A percentile compares a stretch with the other conserved stretches of the same genome.
Evolutionary conservation across 2,113 vertebrate genomes (phyloP).

Genomic region (Cacatua alba): DNA sequence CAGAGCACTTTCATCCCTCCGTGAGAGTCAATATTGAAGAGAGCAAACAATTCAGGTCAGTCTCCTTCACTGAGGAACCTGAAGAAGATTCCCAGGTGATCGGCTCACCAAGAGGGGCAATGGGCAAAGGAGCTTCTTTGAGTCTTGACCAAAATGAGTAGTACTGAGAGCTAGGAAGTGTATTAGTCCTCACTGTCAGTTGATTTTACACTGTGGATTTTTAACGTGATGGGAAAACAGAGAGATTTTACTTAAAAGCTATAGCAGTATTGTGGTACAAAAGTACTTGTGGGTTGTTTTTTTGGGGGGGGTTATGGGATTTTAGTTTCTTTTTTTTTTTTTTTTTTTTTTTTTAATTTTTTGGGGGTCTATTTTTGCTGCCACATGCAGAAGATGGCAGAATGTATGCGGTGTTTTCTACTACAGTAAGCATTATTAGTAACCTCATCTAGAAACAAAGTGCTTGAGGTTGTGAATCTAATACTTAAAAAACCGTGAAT

Average conservation of each 20-base stretch:
- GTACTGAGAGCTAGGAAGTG: background rate
- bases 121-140: background rate
- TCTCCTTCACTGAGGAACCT: background rate
- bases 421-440: background rate
- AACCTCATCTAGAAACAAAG: background rate
- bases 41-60: background rate
- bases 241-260: background rate
- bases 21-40: background rate
- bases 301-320: background rate
- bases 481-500: background rate
- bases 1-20: background rate
- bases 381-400: background rate
- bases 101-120: background rate
- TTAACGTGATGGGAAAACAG: background rate
- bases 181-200: background rate
- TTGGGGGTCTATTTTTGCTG: background rate
- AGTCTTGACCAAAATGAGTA: background rate
- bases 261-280: background rate
- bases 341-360: background rate
- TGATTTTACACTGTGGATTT: background rate
- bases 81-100: background rate
- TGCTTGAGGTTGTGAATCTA: background rate
- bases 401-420: background rate
- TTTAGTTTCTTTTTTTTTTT: background rate
- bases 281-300: background rate